Percentiles rank a stretch among this genome's conserved stretches.
phyloP scores from a whole-genome alignment of 2,113 vertebrate genomes.

The Falcunculus frontatus region DNA sequence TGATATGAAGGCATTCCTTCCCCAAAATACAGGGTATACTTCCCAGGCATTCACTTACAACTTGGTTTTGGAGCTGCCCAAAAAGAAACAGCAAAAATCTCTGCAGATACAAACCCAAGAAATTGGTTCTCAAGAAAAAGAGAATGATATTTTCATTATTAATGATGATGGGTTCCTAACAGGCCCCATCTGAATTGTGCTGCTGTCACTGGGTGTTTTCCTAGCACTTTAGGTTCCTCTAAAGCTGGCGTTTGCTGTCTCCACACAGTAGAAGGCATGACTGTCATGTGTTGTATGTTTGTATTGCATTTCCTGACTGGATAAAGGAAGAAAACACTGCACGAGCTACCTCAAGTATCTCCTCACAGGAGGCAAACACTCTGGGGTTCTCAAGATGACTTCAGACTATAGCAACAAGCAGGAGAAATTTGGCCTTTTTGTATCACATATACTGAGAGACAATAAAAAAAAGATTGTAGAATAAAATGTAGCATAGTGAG shows the following conservation, averaged over 20 bases:
- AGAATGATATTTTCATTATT: background rate
- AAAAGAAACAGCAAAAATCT: background rate
- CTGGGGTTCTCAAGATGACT: background rate
- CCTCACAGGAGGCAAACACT: background rate
- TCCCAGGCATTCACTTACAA: background rate
- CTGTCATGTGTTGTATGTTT: background rate
- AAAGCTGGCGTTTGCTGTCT: background rate
- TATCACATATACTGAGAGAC: background rate
- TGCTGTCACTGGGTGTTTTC: background rate
- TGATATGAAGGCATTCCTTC: background rate
- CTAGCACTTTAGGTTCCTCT: background rate
- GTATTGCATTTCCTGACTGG: background rate
- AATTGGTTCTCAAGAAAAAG: background rate
- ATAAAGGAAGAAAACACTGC: background rate
- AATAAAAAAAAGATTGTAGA: background rate
- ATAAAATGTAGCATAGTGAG: background rate
- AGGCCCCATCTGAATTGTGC: background rate
- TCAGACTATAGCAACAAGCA: background rate
- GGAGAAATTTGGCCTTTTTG: background rate
- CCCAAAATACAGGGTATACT: background rate
- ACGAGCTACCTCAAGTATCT: background rate
- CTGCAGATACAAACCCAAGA: background rate
- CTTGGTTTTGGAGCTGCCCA: background rate
- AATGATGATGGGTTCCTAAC: background rate
- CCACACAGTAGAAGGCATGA: background rate